Base-by-base conservation (phyloP, 2,797 vertebrate genomes). In the Momotus momota region DNA sequence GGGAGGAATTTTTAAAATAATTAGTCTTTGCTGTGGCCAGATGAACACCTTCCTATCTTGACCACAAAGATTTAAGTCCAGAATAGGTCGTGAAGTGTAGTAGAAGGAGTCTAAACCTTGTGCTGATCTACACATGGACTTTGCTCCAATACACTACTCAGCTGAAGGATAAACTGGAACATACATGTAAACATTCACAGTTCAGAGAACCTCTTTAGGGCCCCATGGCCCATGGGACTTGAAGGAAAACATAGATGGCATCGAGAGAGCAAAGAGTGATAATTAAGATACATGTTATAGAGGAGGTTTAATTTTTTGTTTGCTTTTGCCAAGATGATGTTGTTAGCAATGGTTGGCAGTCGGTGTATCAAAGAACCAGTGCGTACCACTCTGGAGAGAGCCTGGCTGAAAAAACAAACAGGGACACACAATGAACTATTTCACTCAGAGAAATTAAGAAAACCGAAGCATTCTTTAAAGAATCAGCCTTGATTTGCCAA, bases 271-370 rank as follows among this genome's bases (percentile, higher is more conserved):
- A 57, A 69, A 58, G 25, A 52, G 13, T 31, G 9, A 18, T 4
- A 54, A 49, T 6, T 57, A 41, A 5, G 17, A 58, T 6, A 55
- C 17, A 7, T 9, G 80, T 6, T 7, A 51, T 1, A 12, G 0
- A 8, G 16, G 8, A 7, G 10, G 4, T 48, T 35, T 35, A 35
- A 35, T 46, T 46, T 46, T 17, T 46, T 17, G 0, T 2, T 62
- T 7, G 21, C 3, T 72, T 6, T 12, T 41, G 58, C 58, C 29
- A 55, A 33, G 35, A 29, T 31, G 9, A 19, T 51, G 33, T 29
- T 72, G 26, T 11, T 60, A 31, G 71, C 79, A 81, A 35, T 4
- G 12, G 26, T 0, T 66, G 70, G 43, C 22, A 70, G 18, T 20
- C 45, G 26, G 15, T 22, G 15, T 25, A 81, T 31, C 29, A 60